Percentiles rank a stretch among this genome's conserved stretches.
Evolutionary conservation across 2,797 vertebrate species (phyloP).

Genomic region (Molossus alvarezi): DNA sequence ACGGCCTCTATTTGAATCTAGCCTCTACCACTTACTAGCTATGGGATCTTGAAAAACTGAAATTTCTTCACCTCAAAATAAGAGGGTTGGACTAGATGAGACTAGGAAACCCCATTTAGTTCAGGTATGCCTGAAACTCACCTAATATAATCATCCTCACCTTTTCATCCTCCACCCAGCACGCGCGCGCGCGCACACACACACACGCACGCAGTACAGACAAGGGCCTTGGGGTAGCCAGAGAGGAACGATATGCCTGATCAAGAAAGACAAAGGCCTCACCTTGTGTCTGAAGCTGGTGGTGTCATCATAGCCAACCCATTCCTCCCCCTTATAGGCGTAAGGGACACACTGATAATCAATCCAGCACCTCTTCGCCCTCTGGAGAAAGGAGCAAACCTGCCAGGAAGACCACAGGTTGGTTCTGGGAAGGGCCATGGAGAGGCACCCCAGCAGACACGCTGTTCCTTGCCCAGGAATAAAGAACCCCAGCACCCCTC

Average conservation of each 20-base stretch:
- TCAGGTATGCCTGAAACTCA: neutral
- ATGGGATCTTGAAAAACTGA: neutral
- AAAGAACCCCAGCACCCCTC: neutral
- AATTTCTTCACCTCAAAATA: neutral
- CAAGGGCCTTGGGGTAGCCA: neutral
- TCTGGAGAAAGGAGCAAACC: slow-evolving; percentile 91
- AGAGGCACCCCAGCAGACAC: neutral
- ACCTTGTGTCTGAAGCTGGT: slow-evolving; percentile 93
- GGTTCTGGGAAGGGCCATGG: neutral
- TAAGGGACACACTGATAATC: slow-evolving; percentile 93
- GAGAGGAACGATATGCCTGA: neutral
- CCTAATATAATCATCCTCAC: neutral
- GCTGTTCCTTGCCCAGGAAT: neutral
- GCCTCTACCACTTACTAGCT: neutral
- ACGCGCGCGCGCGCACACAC: neutral
- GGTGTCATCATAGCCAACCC: slow-evolving; percentile 93
- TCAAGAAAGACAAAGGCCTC: slow-evolving; percentile 51
- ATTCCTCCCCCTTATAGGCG: slow-evolving; percentile 91
- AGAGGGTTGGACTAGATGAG: neutral
- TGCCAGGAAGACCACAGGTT: slow-evolving; percentile 77
- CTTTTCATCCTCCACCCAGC: neutral
- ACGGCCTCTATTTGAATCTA: neutral
- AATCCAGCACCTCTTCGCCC: slow-evolving; percentile 89
- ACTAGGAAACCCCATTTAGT: neutral
- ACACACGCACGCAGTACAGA: neutral